Evolutionary conservation across 2,888 invertebrate genomes (phyloP), one percentile per base, ranked within the genome.

Genomic region (Amblyteles armatorius): DNA sequence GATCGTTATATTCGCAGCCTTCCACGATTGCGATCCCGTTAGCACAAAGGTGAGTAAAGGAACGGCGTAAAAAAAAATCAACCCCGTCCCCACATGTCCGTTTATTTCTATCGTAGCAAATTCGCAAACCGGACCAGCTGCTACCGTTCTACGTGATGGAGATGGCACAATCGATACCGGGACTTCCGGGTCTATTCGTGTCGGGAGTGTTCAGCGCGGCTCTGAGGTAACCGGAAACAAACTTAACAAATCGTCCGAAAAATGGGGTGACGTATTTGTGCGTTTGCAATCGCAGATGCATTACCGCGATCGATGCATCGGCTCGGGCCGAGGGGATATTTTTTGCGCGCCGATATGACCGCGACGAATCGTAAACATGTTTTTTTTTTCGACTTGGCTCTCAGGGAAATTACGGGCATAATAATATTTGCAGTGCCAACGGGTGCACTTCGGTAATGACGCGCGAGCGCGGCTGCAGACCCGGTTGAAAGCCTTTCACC

Each of bases 131-230:
- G 48, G 97, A 97, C 90, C 97, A 98, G 94, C 92, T 98, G 9
- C 93, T 98, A 50, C 98, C 98, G 0, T 96, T 96, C 90, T 97
- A 96, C 92, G 97, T 98, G 36, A 97, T 98, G 97, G 96, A 97
- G 71, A 96, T 97, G 82, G 95, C 97, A 0, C 95, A 96, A 0
- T 93, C 95, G 11, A 95, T 97, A 84, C 97, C 97, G 0, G 98
- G 98, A 0, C 93, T 98, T 16, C 97, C 98, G 0, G 98, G 98
- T 0, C 95, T 98, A 63, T 98, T 98, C 91, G 96, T 98, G 88
- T 97, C 98, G 73, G 97, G 97, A 19, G 96, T 98, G 0, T 98
- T 98, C 92, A 97, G 97, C 93, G 98, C 98, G 11, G 97, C 98
- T 29, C 94, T 98, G 84, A 98, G 98, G 97, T 96, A 94, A 88